Percentiles rank a stretch among this genome's conserved stretches.
Evolutionary conservation across 2,797 vertebrate species (phyloP).

Genomic region (Sebastes hubbsi): DNA sequence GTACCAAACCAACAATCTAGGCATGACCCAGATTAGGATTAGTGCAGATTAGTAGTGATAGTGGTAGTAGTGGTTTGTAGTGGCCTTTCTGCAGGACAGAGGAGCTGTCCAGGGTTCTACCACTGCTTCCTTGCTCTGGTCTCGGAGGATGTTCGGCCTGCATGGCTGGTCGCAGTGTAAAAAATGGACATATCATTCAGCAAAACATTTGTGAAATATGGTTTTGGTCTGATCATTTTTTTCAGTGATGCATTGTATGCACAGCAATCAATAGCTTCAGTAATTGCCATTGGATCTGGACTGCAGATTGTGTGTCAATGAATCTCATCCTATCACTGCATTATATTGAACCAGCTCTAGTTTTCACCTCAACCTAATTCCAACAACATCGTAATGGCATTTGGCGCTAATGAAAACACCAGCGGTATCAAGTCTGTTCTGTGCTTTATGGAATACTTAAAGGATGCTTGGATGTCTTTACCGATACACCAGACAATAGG

Average conservation of each 20-base stretch:
- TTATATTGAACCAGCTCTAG: conserved; percentile 54
- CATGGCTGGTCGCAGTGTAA: not conserved
- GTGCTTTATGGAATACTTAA: conserved; percentile 33
- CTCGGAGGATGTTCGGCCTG: not conserved
- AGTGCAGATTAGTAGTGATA: not conserved
- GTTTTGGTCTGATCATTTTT: conserved; percentile 24
- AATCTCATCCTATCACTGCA: conserved; percentile 61
- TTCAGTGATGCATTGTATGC: conserved; percentile 52
- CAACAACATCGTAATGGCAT: conserved; percentile 15
- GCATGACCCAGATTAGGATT: not conserved
- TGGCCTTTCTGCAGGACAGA: not conserved
- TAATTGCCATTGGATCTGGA: conserved; percentile 65
- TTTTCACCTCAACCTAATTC: conserved; percentile 43
- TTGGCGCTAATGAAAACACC: conserved; percentile 38
- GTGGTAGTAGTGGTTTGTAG: not conserved
- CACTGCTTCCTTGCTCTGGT: not conserved
- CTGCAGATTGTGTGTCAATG: conserved; percentile 62
- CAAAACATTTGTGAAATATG: conserved; percentile 45
- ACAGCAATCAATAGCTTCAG: conserved; percentile 54
- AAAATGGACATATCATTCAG: conserved; percentile 20
- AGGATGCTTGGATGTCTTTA: not conserved
- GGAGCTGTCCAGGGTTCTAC: conserved; percentile 71
- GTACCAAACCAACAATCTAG: not conserved
- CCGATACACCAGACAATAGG: not conserved
- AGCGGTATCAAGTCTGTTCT: conserved; percentile 12